phyloP scores from a whole-genome alignment of 2,888 invertebrate species.

The Taenaris catops region DNA sequence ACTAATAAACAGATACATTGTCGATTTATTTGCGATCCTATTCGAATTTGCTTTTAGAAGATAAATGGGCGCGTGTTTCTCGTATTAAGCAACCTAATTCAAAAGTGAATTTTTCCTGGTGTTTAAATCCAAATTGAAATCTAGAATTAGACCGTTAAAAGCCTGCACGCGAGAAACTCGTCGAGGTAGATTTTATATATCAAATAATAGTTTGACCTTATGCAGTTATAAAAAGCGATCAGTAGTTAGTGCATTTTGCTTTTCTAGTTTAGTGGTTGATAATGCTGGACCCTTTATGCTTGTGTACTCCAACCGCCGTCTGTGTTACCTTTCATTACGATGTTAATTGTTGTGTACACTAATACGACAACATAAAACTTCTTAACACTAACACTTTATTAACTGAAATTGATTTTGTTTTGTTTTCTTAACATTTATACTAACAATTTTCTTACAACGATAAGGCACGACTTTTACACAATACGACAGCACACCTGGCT shows the following conservation, averaged over 20 bases:
- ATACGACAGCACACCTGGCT: constrained; percentile 76
- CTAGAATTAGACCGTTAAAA: constrained; percentile 6
- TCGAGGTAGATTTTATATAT: constrained; percentile 32
- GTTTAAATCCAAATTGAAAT: constrained; percentile 1
- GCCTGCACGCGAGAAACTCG: constrained; percentile 55
- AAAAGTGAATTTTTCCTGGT: constrained; percentile 6
- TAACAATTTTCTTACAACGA: constrained; percentile 54
- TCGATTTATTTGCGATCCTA: constrained; percentile 73
- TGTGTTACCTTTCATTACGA: constrained; percentile 63
- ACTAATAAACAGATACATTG: constrained; percentile 58
- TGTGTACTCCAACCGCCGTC: constrained; percentile 73
- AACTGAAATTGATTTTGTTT: constrained; percentile 49
- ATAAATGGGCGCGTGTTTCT: constrained; percentile 62
- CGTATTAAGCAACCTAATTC: constrained; percentile 32
- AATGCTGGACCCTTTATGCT: constrained; percentile 66
- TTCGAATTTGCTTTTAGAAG: constrained; percentile 53
- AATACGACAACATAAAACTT: constrained; percentile 62
- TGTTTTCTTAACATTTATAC: constrained; percentile 49
- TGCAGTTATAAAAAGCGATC: constrained; percentile 58
- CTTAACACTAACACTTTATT: constrained; percentile 63
- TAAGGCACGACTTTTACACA: constrained; percentile 66
- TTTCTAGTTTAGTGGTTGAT: constrained; percentile 41
- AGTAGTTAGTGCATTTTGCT: constrained; percentile 73
- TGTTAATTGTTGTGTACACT: constrained; percentile 58
- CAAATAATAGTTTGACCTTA: constrained; percentile 31